Base-by-base conservation (phyloP, 2,113 vertebrate species). In the Anser cygnoides region DNA sequence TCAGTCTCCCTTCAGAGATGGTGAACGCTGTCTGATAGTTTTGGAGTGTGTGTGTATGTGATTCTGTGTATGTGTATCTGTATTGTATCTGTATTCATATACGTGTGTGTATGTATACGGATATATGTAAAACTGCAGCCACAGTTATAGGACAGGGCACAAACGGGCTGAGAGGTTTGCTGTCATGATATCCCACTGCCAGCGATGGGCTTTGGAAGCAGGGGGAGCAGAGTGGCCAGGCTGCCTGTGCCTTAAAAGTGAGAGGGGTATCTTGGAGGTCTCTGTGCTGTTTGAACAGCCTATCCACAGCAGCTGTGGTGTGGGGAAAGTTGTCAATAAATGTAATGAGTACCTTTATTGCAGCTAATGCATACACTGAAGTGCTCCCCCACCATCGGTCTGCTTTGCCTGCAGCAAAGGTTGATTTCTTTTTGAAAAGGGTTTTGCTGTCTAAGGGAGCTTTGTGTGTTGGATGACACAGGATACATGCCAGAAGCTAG, bases 21-120 rank as follows among this genome's bases (percentile, higher is more conserved):
- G n/a, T 1, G 8, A 31, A 21, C 72, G 52, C n/a, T 63, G 16
- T 75, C 19, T 57, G 2, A 10, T 50, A 57, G 39, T 11, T 0
- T 66, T 35, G 29, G 13, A 18, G 20, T 66, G 44, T 19, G 31
- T 33, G 31, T 58, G 57, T 33, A 33, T 58, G 18, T 52, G 46
- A 49, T 49, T 21, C 20, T 49, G 46, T 46, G 44, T 20, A 46
- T 46, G 44, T 7, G 43, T 44, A 44, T 44, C 43, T 49, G 46
- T 21, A 49, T 76, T 33, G 43, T 44, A 44, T 44, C 43, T 49
- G 46, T 21, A 49, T 76, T 33, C 14, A 26, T 54, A 13, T 54
- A 26, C 18, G 18, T 55, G 54, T 57, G 55, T n/a, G 31, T 58
- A n/a, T 58, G 18, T 26, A 25, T 52, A 52, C 50, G 6, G 33